These are phyloP conservation scores for Keiferia lycopersicella DNA, from an alignment of 2,888 invertebrate species.

Conservation along the genomic window DNA sequence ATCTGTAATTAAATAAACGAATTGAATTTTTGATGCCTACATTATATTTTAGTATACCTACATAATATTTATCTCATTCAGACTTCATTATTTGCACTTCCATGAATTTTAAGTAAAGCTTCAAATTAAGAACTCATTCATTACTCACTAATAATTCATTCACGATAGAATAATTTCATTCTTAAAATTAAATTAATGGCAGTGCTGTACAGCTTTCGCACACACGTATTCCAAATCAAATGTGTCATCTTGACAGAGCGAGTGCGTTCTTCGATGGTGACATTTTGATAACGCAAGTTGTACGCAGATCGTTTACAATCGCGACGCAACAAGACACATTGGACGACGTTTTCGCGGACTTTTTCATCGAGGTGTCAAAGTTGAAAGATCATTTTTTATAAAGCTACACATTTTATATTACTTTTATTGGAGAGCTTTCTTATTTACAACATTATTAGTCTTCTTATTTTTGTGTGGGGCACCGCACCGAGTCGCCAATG, in stretches of 20 bases:
- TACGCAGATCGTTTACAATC: slow-evolving; percentile 20
- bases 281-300: slow-evolving; percentile 31
- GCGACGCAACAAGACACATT: slow-evolving; percentile 9
- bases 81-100: too few relatives aligned
- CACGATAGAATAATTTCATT: too few relatives aligned
- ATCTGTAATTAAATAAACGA: too few relatives aligned
- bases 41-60: too few relatives aligned
- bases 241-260: slow-evolving; percentile 45
- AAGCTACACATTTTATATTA: neutral
- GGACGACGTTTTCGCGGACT: slow-evolving; percentile 31
- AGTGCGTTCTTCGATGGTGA: slow-evolving; percentile 27
- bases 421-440: neutral
- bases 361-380: slow-evolving; percentile 26
- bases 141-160: neutral
- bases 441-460: too few relatives aligned
- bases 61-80: too few relatives aligned
- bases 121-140: too few relatives aligned
- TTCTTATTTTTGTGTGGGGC: too few relatives aligned
- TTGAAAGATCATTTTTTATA: neutral
- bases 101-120: too few relatives aligned
- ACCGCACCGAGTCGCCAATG: too few relatives aligned
- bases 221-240: slow-evolving; percentile 33
- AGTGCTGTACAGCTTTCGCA: neutral
- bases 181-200: neutral
- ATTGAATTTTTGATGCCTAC: too few relatives aligned